Conservation (phyloP, 2,888 invertebrate genomes). For the Ochlodes sylvanus region DNA sequence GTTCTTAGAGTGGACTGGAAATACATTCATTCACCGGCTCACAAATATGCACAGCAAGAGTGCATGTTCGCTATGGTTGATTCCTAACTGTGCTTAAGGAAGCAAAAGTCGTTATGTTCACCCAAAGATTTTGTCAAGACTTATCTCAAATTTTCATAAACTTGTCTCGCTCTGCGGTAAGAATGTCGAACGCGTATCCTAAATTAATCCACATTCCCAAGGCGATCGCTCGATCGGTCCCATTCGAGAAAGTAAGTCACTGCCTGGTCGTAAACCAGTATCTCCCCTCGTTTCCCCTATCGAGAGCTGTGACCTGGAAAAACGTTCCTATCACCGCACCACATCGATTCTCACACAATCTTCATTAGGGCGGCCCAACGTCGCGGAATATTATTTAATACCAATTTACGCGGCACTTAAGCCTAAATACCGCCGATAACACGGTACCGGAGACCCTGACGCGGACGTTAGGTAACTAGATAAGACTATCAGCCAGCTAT, state of each 20-base stretch:
- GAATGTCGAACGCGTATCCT: neutral
- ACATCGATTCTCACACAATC: slow-evolving; percentile 34
- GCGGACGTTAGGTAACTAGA: slow-evolving; percentile 21
- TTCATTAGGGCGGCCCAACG: slow-evolving; percentile 41
- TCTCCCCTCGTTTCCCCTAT: slow-evolving; percentile 29
- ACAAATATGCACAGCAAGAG: too few species aligned
- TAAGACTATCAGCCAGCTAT: slow-evolving; percentile 13
- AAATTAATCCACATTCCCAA: slow-evolving; percentile 10
- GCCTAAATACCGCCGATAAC: slow-evolving; percentile 51
- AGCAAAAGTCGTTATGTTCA: too few species aligned
- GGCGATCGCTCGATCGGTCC: neutral
- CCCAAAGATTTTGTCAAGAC: too few species aligned
- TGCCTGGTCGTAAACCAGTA: slow-evolving; percentile 26
- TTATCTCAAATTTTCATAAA: too few species aligned
- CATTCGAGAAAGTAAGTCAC: slow-evolving; percentile 3
- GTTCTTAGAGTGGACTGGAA: too few species aligned
- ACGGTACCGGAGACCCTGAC: slow-evolving; percentile 39
- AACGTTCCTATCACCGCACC: slow-evolving; percentile 26
- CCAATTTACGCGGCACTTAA: slow-evolving; percentile 57
- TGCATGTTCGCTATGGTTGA: too few species aligned
- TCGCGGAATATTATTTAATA: slow-evolving; percentile 55
- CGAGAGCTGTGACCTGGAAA: slow-evolving; percentile 27
- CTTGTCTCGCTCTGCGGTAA: neutral
- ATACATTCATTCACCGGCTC: too few species aligned
- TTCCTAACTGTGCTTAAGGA: too few species aligned